Percentiles rank a stretch among this genome's conserved stretches.
These are phyloP conservation scores for Morone saxatilis DNA, from an alignment of 2,113 vertebrate genomes.

Conservation along the genomic window DNA sequence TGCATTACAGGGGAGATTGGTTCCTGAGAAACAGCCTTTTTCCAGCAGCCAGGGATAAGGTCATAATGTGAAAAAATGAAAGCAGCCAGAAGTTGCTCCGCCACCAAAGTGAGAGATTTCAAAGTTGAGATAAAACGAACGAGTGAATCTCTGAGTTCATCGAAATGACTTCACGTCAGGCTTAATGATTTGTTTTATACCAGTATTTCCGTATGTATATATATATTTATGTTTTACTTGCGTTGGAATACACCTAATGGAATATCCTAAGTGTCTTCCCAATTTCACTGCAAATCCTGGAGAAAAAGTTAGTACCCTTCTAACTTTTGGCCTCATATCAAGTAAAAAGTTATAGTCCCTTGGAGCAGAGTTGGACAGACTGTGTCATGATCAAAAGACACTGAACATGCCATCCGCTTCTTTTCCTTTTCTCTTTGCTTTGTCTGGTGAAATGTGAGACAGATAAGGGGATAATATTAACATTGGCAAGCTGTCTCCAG, in stretches of 20 bases:
- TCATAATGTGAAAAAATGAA: slow-evolving; percentile 28
- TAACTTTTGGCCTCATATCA: slow-evolving; percentile 41
- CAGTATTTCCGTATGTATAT: no score
- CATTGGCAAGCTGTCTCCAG: slow-evolving; percentile 46
- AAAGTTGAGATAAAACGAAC: slow-evolving; percentile 21
- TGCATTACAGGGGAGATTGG: slow-evolving; percentile 20
- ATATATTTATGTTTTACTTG: neutral
- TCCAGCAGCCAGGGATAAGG: slow-evolving; percentile 9
- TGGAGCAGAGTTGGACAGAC: slow-evolving; percentile 26
- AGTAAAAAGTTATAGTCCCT: neutral
- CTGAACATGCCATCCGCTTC: slow-evolving; percentile 27
- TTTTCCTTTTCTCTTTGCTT: slow-evolving; percentile 40
- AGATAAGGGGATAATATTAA: slow-evolving; percentile 52
- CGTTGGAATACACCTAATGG: neutral
- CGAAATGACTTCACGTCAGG: slow-evolving; percentile 13
- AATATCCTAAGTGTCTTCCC: neutral
- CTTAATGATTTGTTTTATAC: slow-evolving; percentile 18
- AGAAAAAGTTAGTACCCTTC: slow-evolving; percentile 34
- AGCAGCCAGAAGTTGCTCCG: slow-evolving; percentile 5
- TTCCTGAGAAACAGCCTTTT: slow-evolving; percentile 8
- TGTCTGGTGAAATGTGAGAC: slow-evolving; percentile 53
- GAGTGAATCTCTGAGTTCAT: neutral
- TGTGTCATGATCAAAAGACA: slow-evolving; percentile 62
- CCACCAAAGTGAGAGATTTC: slow-evolving; percentile 18
- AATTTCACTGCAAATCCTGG: slow-evolving; percentile 2